A percentile compares a stretch with the other conserved stretches of the same genome.
phyloP scores from a whole-genome alignment of 2,797 vertebrate genomes.

The Rhinatrema bivittatum region DNA sequence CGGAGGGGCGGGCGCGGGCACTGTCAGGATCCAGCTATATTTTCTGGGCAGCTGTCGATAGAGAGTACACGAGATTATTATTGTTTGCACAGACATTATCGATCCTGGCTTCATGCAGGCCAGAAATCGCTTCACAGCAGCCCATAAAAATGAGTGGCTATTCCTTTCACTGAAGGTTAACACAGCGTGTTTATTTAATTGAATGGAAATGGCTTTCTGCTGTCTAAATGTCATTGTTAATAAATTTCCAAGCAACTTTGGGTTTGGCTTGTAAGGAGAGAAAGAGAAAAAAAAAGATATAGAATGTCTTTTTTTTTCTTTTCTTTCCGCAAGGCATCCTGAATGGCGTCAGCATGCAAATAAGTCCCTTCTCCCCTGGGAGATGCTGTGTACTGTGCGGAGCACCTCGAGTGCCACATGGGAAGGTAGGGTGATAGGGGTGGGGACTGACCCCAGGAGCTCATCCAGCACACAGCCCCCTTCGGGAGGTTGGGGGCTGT shows the following conservation, averaged over 20 bases:
- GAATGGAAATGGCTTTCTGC: conserved; percentile 56
- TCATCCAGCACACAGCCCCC: too few relatives aligned
- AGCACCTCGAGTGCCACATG: too few relatives aligned
- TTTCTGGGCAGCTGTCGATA: conserved; percentile 55
- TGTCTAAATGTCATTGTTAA: conserved; percentile 59
- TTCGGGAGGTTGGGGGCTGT: too few relatives aligned
- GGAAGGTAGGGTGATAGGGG: too few relatives aligned
- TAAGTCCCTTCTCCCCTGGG: too few relatives aligned
- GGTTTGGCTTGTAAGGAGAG: conserved; percentile 13
- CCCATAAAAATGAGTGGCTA: conserved; percentile 51
- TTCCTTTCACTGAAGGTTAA: conserved; percentile 62
- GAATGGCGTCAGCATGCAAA: background rate
- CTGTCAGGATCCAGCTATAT: conserved; percentile 46
- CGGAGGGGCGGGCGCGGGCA: too few relatives aligned
- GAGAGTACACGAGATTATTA: conserved; percentile 54
- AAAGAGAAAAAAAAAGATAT: conserved; percentile 5
- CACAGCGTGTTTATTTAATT: conserved; percentile 58
- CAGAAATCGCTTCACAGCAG: conserved; percentile 52
- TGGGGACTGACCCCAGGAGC: too few relatives aligned
- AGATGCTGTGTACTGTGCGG: too few relatives aligned
- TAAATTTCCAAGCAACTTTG: conserved; percentile 41
- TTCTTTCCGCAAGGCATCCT: background rate
- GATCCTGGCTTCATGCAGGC: conserved; percentile 53
- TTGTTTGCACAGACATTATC: conserved; percentile 56
- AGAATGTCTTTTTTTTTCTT: background rate